Base-by-base conservation (phyloP, 1,140 invertebrate genomes). In the Andricus grossulariae region DNA sequence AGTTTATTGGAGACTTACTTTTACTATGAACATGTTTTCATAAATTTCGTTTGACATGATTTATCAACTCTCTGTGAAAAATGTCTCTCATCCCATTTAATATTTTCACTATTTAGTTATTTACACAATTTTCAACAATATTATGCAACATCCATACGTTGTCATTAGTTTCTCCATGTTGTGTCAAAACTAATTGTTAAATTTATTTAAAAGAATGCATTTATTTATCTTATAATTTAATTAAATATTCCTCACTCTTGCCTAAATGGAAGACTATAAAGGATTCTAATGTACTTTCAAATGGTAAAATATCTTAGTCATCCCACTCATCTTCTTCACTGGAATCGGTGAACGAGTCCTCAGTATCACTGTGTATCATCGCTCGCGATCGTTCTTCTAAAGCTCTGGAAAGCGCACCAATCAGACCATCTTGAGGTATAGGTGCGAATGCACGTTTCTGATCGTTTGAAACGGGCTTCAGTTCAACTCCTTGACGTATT, bases 401-500 rank as follows among this genome's bases (percentile, higher is more conserved):
- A 51, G 96, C 96, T 76, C 94, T 92, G 3, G 95, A 94, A 75
- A 97, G 91, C 6, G 96, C 96, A 52, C 94, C 94, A n/a, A 96
- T 96, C 71, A 97, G 92, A 52, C 95, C 95, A 81, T 93, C 93
- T 77, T 91, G 88, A 74, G 85, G 86, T 66, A 84, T 80, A 74
- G 88, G 79, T 76, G 81, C 80, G n/a, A 83, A 74, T 55, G 82
- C 76, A 3, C 84, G 73, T 73, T 85, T 88, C 54, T 84, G 82
- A 70, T 88, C 85, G 73, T 81, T 85, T 18, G 80, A 74, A 11
- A 95, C 95, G 19, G 95, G 93, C 88, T 94, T 95, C 51, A 98
- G 90, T 78, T 94, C 93, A 71, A 95, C 92, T 72, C 97, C 97
- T 88, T 94, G 94, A 80, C 95, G 92, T 82, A 98, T 98, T 86